Base-by-base conservation (phyloP, 2,113 vertebrate genomes). In the Epinephelus lanceolatus region DNA sequence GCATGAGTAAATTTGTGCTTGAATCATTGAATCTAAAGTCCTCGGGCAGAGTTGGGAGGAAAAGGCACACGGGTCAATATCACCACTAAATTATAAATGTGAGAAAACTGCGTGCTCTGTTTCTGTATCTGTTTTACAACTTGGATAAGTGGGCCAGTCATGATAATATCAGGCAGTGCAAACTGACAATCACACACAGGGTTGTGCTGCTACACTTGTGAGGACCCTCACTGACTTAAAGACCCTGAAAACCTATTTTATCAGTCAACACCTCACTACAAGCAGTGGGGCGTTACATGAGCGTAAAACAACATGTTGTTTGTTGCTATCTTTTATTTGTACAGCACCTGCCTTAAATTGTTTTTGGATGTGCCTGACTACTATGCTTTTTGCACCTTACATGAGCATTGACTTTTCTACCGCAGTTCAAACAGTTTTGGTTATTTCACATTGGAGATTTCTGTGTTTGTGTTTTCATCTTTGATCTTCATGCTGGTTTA, bases 41-140 rank as follows among this genome's bases (percentile, higher is more conserved):
- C 85, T 86, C 47, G 15, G 71, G 90, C 80, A 73, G 73, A 68
- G 71, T 33, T 10, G 62, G 51, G 68, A 79, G 27, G 33, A 37
- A 27, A 67, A 66, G 19, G 52, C 76, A 66, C 18, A 10, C 15
- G 57, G 73, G 52, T 89, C 81, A 76, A 81, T 74, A 81, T 57
- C 62, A 51, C 27, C 45, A 27, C 69, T 77, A 70, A 89, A 86
- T 81, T 81, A 85, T n/a, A 27, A 65, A 80, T 73, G 60, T 55
- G 30, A 72, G 59, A 70, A 65, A 62, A 72, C 9, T 15, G 47
- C 5, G 0, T 7, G n/a, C 40, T 68, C 30, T 78, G 60, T 68
- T 52, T 71, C 47, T 71, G 45, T 9, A 1, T 68, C 40, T 71
- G 56, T 75, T 80, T 59, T 63, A 47, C 30, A 80, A 61, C 33